Evolutionary conservation across 2,113 vertebrate species (phyloP), one percentile per base, ranked within the genome.

Genomic region (Sinocyclocheilus maitianheensis): DNA sequence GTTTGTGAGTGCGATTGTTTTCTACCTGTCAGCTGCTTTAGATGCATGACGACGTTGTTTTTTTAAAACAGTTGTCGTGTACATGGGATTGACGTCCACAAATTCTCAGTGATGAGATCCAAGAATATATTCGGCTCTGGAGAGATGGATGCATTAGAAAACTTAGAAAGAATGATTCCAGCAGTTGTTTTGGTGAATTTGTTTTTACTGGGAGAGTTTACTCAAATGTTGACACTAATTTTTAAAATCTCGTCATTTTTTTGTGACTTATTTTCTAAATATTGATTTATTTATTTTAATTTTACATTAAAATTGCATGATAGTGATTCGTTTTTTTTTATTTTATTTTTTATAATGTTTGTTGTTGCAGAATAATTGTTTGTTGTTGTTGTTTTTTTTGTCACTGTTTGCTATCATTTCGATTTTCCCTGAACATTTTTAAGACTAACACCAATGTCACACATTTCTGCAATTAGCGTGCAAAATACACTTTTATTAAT

Each of bases 1-100:
- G 84, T 94, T 95, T 93, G 94, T 95, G 91, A 95, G 94, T 95
- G 94, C 91, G 87, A 85, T 91, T 90, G 71, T 65, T 58, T 79
- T 58, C 71, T 55, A 84, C 80, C 72, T 80, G 69, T 86, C 26
- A 14, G 16, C 20, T 14, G 60, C 48, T 48, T 13, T 63, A 13
- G 7, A 37, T 16, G 3, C 53, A 1, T n/a, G 53, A 34, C 1
- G 10, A 24, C 37, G 1, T 51, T 76, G 43, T 51, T 11, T 30
- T 46, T 67, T 67, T 37, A 22, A 40, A 40, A 72, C 1, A 0
- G 69, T 72, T 40, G 9, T 20, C 34, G 10, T 9, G 65, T 69
- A 20, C 30, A 3, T 18, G 65, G 3, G 69, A 22, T 72, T 43
- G 71, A 74, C 37, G 20, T 43, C 37, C 37, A 74, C 37, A n/a